These are phyloP conservation scores for Galeopsomyia nigrocyanea DNA, from an alignment of 2,888 invertebrate genomes.

Conservation along the genomic window DNA sequence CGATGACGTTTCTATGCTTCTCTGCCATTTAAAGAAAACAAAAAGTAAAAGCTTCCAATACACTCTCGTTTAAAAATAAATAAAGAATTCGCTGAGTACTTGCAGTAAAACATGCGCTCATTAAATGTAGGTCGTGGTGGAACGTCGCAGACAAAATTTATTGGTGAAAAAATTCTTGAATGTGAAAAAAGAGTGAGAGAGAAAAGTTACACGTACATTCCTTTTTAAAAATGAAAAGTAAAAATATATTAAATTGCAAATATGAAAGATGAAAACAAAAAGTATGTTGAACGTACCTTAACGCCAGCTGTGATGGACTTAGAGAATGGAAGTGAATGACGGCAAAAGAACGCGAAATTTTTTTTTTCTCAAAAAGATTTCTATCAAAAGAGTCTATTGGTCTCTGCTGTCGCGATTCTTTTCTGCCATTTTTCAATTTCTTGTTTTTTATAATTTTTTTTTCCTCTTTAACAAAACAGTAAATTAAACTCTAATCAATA, in stretches of 20 bases:
- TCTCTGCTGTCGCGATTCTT: slow-evolving; percentile 35
- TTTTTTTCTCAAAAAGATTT: slow-evolving; percentile 20
- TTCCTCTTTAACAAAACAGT: slow-evolving; percentile 10
- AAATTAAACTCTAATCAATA: slow-evolving; percentile 20
- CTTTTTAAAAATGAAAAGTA: background rate
- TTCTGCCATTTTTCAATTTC: slow-evolving; percentile 31
- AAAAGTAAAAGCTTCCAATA: slow-evolving; percentile 6
- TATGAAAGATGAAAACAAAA: slow-evolving; percentile 18
- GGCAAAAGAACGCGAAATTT: slow-evolving; percentile 43
- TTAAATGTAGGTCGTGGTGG: slow-evolving; percentile 20
- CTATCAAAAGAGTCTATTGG: slow-evolving; percentile 13
- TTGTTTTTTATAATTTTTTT: background rate
- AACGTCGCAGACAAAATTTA: background rate
- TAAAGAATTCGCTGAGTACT: too few species aligned
- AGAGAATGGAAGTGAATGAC: slow-evolving; percentile 50
- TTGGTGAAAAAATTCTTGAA: slow-evolving; percentile 2
- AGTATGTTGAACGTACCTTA: slow-evolving; percentile 47
- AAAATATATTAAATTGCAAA: slow-evolving; percentile 16
- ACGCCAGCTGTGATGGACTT: slow-evolving; percentile 61
- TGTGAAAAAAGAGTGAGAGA: too few species aligned
- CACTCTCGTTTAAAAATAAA: background rate
- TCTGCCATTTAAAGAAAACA: slow-evolving; percentile 5
- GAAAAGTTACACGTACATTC: background rate
- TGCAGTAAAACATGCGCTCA: background rate
- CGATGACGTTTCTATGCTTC: slow-evolving; percentile 5